Evolutionary conservation across 2,113 vertebrate genomes (phyloP), one percentile per base, ranked within the genome.

Genomic region (Athene noctua): DNA sequence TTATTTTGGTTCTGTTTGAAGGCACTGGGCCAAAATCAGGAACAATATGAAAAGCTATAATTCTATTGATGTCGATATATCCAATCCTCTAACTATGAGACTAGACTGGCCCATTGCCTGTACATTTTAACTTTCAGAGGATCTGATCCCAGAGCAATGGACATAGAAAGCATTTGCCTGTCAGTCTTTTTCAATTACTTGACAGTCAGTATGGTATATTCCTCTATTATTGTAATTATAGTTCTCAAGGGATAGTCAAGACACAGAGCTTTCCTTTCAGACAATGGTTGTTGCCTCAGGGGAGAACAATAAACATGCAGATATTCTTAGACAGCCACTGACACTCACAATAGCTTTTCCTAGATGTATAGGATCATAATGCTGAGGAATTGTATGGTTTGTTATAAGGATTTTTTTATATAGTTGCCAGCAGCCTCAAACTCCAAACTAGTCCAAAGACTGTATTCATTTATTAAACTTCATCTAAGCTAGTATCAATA

Each of bases 211-310:
- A 91, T 67, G 51, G 88, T 92, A 91, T 92, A 61, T 95, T 94
- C 55, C 70, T 95, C 74, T 96, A 46, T 86, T 96, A 52, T 75
- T 72, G 74, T 95, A 97, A 91, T 95, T 96, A 82, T 68, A 90
- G 73, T 59, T 95, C 96, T 96, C 92, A 71, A 88, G 86, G 88
- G 91, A 96, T 70, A 95, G 46, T 62, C 25, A 95, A 86, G 90
- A 94, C 79, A 93, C 75, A 79, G 80, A 94, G 80, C 84, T 90
- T 97, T 96, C 78, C 84, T 94, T 97, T 96, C 92, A 87, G 67
- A 93, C 80, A 96, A 90, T 92, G 80, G 63, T 77, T 88, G 5
- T 91, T 95, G 88, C 85, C 83, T 95, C 87, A 73, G 46, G 83
- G 90, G 92, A 83, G 38, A 95, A 94, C 61, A 89, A 77, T 75